phyloP scores from a whole-genome alignment of 2,888 invertebrate species.

The Yponomeuta malinellus region DNA sequence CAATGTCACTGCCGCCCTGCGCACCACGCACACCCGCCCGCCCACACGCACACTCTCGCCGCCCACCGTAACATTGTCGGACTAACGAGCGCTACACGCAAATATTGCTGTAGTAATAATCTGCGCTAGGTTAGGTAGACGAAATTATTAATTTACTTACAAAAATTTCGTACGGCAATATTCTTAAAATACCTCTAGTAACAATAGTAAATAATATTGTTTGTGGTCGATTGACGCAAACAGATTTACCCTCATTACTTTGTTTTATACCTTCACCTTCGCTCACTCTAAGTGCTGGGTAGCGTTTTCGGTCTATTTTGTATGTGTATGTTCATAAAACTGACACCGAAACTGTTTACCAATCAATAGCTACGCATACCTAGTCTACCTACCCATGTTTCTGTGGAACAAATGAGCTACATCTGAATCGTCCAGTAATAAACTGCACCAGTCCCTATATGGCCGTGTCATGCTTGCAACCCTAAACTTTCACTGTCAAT shows the following conservation, averaged over 20 bases:
- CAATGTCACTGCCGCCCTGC: conserved; percentile 61
- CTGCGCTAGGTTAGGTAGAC: background rate
- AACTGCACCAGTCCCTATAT: background rate
- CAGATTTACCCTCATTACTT: no score
- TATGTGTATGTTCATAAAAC: background rate
- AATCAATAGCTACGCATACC: background rate
- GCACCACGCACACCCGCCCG: conserved; percentile 25
- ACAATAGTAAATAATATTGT: no score
- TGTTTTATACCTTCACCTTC: background rate
- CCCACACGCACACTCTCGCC: conserved; percentile 21
- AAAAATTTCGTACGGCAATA: no score
- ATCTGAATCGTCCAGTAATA: background rate
- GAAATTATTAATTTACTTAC: no score
- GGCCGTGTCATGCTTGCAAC: background rate
- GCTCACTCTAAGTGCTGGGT: background rate
- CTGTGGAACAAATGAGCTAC: background rate
- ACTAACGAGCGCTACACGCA: background rate
- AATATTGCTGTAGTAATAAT: background rate
- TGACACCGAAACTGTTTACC: background rate
- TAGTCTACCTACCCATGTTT: background rate
- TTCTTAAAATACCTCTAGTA: no score
- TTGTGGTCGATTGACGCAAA: no score
- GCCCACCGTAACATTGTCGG: conserved; percentile 18
- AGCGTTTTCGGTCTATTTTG: background rate
- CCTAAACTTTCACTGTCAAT: conserved; percentile 3